These are phyloP conservation scores for Galerucella pusilla DNA, from an alignment of 2,888 invertebrate species.

Conservation along the genomic window DNA sequence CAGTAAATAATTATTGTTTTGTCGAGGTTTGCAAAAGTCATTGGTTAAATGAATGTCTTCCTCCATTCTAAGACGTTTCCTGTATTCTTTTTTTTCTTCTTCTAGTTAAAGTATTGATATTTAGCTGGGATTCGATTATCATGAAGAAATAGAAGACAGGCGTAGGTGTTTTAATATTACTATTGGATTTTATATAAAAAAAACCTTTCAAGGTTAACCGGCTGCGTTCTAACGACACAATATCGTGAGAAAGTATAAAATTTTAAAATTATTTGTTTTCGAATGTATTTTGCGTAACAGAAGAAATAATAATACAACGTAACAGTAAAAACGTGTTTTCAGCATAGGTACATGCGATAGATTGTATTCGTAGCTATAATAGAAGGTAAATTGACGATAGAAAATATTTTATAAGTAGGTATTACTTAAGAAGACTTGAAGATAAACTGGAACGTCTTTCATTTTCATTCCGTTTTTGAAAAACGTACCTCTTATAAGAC, in stretches of 20 bases:
- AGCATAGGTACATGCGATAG: neutral
- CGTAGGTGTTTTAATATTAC: conserved; percentile 26
- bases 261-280: conserved; percentile 4
- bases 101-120: conserved; percentile 11
- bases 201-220: conserved; percentile 17
- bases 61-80: conserved; percentile 10
- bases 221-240: neutral
- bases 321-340: conserved; percentile 16
- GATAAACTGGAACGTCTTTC: no score
- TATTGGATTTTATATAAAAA: conserved; percentile 13
- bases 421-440: no score
- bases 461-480: no score
- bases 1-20: no score
- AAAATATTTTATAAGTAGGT: no score
- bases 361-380: neutral
- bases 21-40: neutral
- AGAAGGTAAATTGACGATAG: neutral
- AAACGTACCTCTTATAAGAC: no score
- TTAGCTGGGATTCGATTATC: conserved; percentile 17
- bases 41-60: conserved; percentile 26
- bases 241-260: conserved; percentile 27
- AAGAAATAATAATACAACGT: conserved; percentile 4
- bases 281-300: neutral
- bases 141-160: conserved; percentile 28
- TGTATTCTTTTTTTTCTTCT: conserved; percentile 10